These are phyloP conservation scores for Scomber scombrus DNA, from an alignment of 2,113 vertebrate genomes.

Conservation along the genomic window DNA sequence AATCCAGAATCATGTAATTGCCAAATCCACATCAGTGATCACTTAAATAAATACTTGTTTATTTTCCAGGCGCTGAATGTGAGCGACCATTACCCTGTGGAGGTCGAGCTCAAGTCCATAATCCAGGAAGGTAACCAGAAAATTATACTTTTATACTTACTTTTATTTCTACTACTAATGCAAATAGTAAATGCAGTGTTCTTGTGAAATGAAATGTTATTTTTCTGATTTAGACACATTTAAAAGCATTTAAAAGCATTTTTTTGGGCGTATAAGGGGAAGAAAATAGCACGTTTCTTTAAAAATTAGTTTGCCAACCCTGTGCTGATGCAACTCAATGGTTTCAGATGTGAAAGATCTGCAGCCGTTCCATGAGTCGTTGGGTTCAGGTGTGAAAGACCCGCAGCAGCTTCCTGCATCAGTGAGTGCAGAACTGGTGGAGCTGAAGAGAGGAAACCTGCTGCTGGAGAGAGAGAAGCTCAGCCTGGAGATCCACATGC, in stretches of 20 bases:
- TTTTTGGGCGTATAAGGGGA: too few relatives aligned
- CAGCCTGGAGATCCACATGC: slow-evolving; percentile 65
- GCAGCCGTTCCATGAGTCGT: background rate
- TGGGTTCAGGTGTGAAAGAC: background rate
- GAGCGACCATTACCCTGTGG: slow-evolving; percentile 86
- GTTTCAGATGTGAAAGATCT: background rate
- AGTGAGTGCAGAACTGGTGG: slow-evolving; percentile 20
- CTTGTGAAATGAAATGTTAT: too few relatives aligned
- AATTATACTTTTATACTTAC: background rate
- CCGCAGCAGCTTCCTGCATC: background rate
- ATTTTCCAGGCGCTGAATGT: slow-evolving; percentile 77
- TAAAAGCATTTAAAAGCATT: too few relatives aligned
- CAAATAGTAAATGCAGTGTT: too few relatives aligned
- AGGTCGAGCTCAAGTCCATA: slow-evolving; percentile 76
- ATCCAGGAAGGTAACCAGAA: slow-evolving; percentile 38
- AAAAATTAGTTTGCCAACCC: background rate
- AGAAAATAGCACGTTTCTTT: background rate
- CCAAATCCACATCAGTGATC: background rate
- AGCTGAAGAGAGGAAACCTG: slow-evolving; percentile 66
- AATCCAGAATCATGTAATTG: background rate
- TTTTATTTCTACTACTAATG: too few relatives aligned
- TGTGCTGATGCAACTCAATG: background rate
- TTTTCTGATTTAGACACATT: too few relatives aligned
- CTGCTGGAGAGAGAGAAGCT: slow-evolving; percentile 73
- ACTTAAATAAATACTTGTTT: background rate